These are phyloP conservation scores for Brienomyrus longianalis DNA, from an alignment of 2,113 vertebrate genomes.

Conservation along the genomic window DNA sequence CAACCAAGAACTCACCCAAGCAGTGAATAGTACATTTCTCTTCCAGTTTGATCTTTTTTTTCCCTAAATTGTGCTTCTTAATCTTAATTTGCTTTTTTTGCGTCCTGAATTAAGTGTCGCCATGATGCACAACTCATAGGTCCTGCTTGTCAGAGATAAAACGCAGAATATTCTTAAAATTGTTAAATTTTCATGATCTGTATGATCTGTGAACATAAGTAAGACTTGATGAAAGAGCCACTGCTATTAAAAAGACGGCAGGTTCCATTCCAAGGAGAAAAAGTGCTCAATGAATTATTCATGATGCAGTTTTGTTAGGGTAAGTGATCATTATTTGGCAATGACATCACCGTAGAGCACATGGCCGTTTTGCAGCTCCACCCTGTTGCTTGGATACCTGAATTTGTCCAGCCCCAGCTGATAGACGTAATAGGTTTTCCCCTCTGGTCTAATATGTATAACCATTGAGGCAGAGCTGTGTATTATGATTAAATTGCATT, in stretches of 20 bases:
- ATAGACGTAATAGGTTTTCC: neutral
- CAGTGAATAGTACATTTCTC: neutral
- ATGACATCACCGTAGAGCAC: conserved; percentile 12
- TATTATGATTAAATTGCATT: neutral
- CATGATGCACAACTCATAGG: neutral
- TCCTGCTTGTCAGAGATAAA: neutral
- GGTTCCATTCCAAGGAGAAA: neutral
- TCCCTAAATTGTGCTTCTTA: neutral
- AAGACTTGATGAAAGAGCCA: neutral
- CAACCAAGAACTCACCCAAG: neutral
- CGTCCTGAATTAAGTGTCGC: neutral
- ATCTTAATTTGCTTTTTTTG: neutral
- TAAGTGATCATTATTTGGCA: neutral
- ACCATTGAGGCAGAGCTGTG: neutral
- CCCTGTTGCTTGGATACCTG: neutral
- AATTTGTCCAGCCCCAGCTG: neutral
- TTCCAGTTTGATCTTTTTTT: neutral
- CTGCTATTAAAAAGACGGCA: neutral
- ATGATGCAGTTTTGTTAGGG: neutral
- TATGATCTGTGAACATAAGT: neutral
- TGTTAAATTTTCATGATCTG: neutral
- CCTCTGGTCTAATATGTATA: neutral
- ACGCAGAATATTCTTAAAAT: neutral
- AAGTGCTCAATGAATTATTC: conserved; percentile 13
- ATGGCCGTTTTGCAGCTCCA: neutral